Evolutionary conservation across 2,888 invertebrate genomes (phyloP), one percentile per base, ranked within the genome.

Genomic region (Reticulitermes lucifugus): DNA sequence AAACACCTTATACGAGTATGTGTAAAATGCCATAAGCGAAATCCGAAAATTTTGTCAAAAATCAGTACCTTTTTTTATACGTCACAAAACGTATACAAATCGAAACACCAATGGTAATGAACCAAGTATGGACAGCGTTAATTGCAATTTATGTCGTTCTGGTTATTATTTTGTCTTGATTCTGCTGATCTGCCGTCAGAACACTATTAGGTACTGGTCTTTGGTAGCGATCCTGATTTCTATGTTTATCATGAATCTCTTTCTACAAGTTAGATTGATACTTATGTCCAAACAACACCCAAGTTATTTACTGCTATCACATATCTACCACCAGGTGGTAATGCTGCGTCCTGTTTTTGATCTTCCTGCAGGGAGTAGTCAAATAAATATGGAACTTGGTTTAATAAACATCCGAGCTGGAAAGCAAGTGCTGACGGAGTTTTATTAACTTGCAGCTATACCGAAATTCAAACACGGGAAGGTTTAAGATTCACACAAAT

Each of bases 371-470:
- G 73, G 41, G 73, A 29, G 73, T 25, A 73, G 73, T 73, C 41
- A 73, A 73, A 73, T 73, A 73, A 73, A 73, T 73, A 73, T 41
- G 73, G 25, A 29, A 41, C 35, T 73, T 29, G 25, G 73, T 73
- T 73, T 73, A 73, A 73, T 73, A 73, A 73, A 73, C 73, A 73
- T 21, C 21, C 14, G 25, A 0, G 73, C n/a, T 18, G 35, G 41
- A 73, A 73, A 73, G 73, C 73, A 35, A 73, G 73, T 41, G 73
- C 14, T 35, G 73, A 73, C 41, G 10, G 73, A 73, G 21, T 73
- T 73, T 73, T 73, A 73, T 73, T 73, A 73, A 73, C 73, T 73
- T 18, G 65, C 73, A 21, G 73, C 35, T 70, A 29, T 70, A 29
- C n/a, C 25, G 29, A 29, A 70, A 29, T 18, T 55, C 41, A 35